phyloP scores from a whole-genome alignment of 2,888 invertebrate species.

The Ommatoiulus sabulosus region DNA sequence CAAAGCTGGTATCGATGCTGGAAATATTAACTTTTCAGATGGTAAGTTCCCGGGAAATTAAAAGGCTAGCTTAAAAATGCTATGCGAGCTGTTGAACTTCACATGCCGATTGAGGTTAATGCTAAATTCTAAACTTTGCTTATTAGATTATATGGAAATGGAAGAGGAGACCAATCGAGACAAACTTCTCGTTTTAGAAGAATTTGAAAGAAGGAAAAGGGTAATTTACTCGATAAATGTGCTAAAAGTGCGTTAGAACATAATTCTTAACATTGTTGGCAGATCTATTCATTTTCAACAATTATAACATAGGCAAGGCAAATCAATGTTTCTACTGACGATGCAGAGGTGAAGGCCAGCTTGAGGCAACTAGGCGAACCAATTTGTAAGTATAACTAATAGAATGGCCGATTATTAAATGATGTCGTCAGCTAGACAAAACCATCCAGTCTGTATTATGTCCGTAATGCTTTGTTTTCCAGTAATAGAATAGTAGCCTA shows the following conservation, averaged over 20 bases:
- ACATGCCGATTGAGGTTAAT: too few relatives aligned
- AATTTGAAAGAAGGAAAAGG: conserved; percentile 93
- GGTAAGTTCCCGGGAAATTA: conserved; percentile 61
- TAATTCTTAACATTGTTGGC: neutral
- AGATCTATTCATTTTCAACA: too few relatives aligned
- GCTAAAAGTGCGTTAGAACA: neutral
- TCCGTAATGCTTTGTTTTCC: too few relatives aligned
- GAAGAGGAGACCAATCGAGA: conserved; percentile 89
- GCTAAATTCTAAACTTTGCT: neutral
- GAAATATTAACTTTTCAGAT: conserved; percentile 76
- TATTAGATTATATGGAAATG: conserved; percentile 82
- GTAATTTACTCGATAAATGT: conserved; percentile 67
- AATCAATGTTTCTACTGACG: conserved; percentile 98
- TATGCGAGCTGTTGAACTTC: too few relatives aligned
- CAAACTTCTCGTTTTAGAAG: conserved; percentile 91
- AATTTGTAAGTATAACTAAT: conserved; percentile 75
- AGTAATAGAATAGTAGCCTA: too few relatives aligned
- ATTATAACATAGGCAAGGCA: conserved; percentile 75
- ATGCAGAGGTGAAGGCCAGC: conserved; percentile 92
- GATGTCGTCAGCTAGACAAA: too few relatives aligned
- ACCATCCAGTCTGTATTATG: too few relatives aligned
- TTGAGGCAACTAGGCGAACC: conserved; percentile 94
- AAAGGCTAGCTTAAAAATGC: too few relatives aligned
- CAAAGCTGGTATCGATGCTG: conserved; percentile 72
- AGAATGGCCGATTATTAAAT: neutral